Conservation (phyloP, 2,797 vertebrate species). For the Corythornis leucogaster region DNA sequence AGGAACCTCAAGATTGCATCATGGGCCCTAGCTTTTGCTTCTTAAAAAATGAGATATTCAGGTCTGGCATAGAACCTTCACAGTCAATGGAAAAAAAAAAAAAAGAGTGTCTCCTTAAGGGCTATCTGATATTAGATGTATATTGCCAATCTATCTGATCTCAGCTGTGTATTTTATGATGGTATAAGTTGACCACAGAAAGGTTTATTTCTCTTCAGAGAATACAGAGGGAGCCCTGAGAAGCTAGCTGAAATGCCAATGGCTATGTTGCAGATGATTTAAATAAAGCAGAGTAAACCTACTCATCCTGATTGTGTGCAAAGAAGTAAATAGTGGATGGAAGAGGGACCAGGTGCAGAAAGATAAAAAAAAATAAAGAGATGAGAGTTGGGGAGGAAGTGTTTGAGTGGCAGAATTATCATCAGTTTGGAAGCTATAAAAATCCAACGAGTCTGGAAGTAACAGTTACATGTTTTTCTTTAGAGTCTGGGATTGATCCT, state of each 20-base stretch:
- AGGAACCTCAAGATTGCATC: neutral
- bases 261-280: neutral
- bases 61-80: neutral
- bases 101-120: neutral
- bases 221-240: neutral
- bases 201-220: neutral
- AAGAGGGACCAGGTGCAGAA: neutral
- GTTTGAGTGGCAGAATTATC: neutral
- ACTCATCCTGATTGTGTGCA: neutral
- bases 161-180: neutral
- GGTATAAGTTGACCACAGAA: neutral
- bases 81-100: neutral
- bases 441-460: neutral
- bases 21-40: neutral
- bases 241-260: neutral
- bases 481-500: neutral
- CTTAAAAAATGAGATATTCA: neutral
- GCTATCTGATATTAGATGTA: neutral
- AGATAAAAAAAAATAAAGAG: too few species aligned
- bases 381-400: neutral
- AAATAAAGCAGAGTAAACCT: neutral
- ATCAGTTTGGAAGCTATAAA: neutral
- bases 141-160: neutral
- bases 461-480: neutral
- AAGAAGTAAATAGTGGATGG: neutral